These are phyloP conservation scores for Scarus forsteni DNA, from an alignment of 2,797 vertebrate species.

Conservation along the genomic window DNA sequence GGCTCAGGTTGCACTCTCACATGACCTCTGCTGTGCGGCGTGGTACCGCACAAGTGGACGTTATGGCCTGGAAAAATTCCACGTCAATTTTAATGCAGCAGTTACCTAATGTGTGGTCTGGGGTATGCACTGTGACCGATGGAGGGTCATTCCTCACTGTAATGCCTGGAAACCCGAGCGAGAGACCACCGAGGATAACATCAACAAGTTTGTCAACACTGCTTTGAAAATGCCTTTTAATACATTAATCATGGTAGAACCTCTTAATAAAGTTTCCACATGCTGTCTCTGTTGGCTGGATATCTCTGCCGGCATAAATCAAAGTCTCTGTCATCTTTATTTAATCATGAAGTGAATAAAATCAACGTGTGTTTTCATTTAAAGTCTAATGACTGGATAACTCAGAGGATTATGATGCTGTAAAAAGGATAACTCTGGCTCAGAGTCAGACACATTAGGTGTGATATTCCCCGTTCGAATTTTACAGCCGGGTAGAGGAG, in stretches of 20 bases:
- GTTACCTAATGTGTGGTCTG: slow-evolving; percentile 64
- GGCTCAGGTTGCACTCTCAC: slow-evolving; percentile 82
- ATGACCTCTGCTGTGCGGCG: slow-evolving; percentile 72
- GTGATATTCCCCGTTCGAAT: slow-evolving; percentile 66
- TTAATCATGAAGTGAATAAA: slow-evolving; percentile 44
- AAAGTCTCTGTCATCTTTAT: slow-evolving; percentile 42
- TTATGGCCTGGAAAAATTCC: slow-evolving; percentile 67
- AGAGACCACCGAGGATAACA: slow-evolving; percentile 48
- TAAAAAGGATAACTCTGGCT: slow-evolving; percentile 61
- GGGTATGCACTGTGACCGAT: slow-evolving; percentile 46
- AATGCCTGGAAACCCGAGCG: slow-evolving; percentile 51
- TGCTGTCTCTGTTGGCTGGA: slow-evolving; percentile 21
- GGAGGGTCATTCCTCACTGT: slow-evolving; percentile 28
- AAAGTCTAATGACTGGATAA: slow-evolving; percentile 34
- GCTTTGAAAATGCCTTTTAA: slow-evolving; percentile 24
- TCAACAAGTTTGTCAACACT: slow-evolving; percentile 66
- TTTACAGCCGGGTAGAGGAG: slow-evolving; percentile 70
- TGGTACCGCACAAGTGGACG: slow-evolving; percentile 67
- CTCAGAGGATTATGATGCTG: slow-evolving; percentile 32
- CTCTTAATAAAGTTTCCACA: slow-evolving; percentile 28
- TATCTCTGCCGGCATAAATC: slow-evolving; percentile 38
- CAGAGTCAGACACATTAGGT: slow-evolving; percentile 56
- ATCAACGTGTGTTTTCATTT: slow-evolving; percentile 40
- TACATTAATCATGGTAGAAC: slow-evolving; percentile 43
- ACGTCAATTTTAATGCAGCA: slow-evolving; percentile 60